Evolutionary conservation across 2,888 invertebrate genomes (phyloP).

Genomic region (Lycocerus yunnanus): DNA sequence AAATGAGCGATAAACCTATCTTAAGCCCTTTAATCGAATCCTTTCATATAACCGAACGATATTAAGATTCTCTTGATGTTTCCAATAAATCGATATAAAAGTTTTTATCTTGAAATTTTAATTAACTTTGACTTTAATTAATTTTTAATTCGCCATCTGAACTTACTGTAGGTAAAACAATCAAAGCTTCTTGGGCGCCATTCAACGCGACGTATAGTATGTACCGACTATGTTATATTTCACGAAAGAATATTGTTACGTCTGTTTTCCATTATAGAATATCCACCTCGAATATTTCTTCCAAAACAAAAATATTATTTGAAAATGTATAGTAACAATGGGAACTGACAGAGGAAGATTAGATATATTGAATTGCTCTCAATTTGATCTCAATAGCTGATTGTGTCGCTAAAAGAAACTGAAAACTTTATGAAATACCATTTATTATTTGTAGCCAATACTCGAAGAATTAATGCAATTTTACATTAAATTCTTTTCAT

Average conservation of each 20-base stretch:
- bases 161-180: background rate
- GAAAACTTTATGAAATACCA: constrained; percentile 15
- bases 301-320: constrained; percentile 16
- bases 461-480: background rate
- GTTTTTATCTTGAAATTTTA: background rate
- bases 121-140: background rate
- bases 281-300: background rate
- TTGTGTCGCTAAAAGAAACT: constrained; percentile 23
- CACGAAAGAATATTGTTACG: background rate
- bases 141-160: background rate
- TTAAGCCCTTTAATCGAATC: background rate
- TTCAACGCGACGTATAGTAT: too few relatives aligned
- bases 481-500: background rate
- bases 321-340: constrained; percentile 21
- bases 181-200: background rate
- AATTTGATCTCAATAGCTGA: constrained; percentile 27
- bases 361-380: constrained; percentile 28
- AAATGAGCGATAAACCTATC: background rate
- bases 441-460: constrained; percentile 9
- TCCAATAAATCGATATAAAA: background rate
- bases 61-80: background rate
- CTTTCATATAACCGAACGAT: background rate
- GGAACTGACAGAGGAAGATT: constrained; percentile 18
- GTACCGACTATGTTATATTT: too few relatives aligned
- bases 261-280: background rate